Percentiles rank a stretch among this genome's conserved stretches.
Evolutionary conservation across 2,888 invertebrate genomes (phyloP).

Genomic region (Temnothorax ravouxi): DNA sequence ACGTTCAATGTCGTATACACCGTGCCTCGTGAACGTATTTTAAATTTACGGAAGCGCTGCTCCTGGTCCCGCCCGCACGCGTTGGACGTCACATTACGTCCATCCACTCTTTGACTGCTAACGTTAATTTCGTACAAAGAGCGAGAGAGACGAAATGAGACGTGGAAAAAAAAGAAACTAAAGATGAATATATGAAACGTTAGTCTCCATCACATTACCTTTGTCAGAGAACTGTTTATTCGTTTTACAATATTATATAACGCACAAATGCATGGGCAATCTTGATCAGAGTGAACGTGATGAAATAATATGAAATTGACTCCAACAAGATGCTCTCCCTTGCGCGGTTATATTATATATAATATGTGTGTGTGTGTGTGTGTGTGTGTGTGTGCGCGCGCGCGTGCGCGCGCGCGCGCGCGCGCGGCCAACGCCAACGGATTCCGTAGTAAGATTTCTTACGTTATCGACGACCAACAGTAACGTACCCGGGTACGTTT

Average conservation of each 20-base stretch:
- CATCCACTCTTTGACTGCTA: conserved; percentile 24
- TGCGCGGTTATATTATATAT: no score
- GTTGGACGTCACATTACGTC: neutral
- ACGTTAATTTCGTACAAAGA: conserved; percentile 20
- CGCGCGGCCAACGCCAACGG: no score
- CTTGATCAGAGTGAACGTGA: neutral
- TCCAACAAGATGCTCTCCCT: neutral
- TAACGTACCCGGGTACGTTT: no score
- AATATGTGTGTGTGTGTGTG: no score
- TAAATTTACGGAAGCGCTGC: conserved; percentile 26
- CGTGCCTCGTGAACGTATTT: neutral
- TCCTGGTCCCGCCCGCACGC: neutral
- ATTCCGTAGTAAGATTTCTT: neutral
- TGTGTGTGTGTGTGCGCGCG: no score
- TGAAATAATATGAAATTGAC: neutral
- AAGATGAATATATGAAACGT: neutral
- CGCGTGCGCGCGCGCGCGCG: no score
- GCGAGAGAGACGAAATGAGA: neutral
- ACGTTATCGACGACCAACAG: neutral
- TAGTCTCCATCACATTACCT: no score
- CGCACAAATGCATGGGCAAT: no score
- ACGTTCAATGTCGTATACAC: neutral
- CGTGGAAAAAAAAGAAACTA: neutral
- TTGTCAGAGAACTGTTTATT: neutral
- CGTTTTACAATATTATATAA: neutral